These are phyloP conservation scores for Intellagama lesueurii DNA, from an alignment of 2,797 vertebrate genomes.

Conservation along the genomic window DNA sequence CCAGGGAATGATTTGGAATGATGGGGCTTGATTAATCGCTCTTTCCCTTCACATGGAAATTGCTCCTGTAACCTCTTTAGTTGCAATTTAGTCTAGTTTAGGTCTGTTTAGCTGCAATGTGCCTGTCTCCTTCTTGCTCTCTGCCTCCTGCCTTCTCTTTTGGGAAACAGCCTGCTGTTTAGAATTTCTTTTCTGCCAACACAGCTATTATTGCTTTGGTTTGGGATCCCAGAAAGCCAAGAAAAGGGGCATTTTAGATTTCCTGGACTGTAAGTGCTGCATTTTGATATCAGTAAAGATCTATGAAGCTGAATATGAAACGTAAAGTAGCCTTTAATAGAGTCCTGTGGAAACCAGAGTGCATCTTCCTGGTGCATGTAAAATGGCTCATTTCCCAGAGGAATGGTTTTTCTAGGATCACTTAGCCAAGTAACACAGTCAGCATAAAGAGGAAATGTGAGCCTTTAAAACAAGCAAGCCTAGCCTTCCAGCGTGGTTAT, in stretches of 20 bases:
- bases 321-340: background rate
- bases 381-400: conserved; percentile 16
- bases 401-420: conserved; percentile 1
- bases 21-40: no score
- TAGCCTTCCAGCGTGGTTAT: conserved; percentile 1
- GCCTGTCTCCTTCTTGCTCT: no score
- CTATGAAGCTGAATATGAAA: conserved; percentile 8
- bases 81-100: no score
- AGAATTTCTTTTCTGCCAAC: background rate
- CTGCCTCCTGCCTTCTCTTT: no score
- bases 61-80: no score
- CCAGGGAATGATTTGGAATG: no score
- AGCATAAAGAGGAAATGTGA: conserved; percentile 38
- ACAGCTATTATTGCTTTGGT: no score
- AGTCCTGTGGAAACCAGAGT: background rate
- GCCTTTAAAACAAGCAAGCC: conserved; percentile 29
- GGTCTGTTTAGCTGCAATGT: no score
- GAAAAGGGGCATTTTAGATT: background rate
- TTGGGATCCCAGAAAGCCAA: no score
- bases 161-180: no score
- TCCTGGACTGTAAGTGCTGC: background rate
- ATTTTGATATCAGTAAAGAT: conserved; percentile 3
- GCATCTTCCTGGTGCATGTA: conserved; percentile 1
- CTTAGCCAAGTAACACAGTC: conserved; percentile 9
- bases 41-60: no score